Evolutionary conservation across 2,888 invertebrate genomes (phyloP).

Genomic region (Aporophyla lueneburgensis): DNA sequence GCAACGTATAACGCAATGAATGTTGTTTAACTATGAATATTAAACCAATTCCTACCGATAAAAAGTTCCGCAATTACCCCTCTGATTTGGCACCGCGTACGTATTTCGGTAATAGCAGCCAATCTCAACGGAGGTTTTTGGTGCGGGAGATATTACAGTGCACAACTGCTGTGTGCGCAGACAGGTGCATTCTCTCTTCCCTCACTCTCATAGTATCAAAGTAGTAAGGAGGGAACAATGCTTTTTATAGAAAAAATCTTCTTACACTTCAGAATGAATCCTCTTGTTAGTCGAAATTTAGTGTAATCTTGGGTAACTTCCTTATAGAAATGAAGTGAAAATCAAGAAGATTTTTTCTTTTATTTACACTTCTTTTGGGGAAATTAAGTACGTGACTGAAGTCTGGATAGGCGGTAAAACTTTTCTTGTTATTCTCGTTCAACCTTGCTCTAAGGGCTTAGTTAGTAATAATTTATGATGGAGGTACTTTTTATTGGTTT

Average conservation of each 20-base stretch:
- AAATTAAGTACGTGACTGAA: constrained; percentile 20
- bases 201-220: not conserved
- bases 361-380: constrained; percentile 18
- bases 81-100: no score
- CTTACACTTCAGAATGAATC: not conserved
- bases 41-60: no score
- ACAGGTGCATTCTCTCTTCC: no score
- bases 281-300: not conserved
- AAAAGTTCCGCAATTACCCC: no score
- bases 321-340: not conserved
- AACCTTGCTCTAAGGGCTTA: not conserved
- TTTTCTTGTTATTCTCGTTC: constrained; percentile 18
- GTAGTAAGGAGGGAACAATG: not conserved
- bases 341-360: not conserved
- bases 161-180: no score
- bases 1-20: no score
- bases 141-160: no score
- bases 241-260: not conserved
- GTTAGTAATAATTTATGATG: constrained; percentile 26
- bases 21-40: no score
- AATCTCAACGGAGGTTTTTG: no score
- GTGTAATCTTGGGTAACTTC: not conserved
- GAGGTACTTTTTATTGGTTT: not conserved
- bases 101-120: no score
- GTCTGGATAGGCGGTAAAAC: constrained; percentile 11